Percentiles rank a stretch among this genome's conserved stretches.
phyloP scores from a whole-genome alignment of 2,888 invertebrate species.

The Cephus nigrinus region DNA sequence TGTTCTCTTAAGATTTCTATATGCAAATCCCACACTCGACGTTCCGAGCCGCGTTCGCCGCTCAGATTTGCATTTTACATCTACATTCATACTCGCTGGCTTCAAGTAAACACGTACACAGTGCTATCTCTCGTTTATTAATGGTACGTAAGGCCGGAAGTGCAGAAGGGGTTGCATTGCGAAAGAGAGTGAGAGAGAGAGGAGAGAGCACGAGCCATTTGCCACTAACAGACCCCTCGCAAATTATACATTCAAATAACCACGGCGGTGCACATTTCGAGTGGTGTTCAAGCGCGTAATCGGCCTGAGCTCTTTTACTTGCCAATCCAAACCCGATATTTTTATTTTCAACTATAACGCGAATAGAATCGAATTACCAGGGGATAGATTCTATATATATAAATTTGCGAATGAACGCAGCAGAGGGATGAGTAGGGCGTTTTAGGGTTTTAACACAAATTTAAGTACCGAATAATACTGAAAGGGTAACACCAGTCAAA shows the following conservation, averaged over 20 bases:
- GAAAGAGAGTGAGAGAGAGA: conserved; percentile 15
- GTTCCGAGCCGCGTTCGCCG: conserved; percentile 15
- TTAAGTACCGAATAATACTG: conserved; percentile 8
- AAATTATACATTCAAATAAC: conserved; percentile 1
- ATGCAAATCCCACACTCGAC: conserved; percentile 38
- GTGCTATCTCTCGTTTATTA: conserved; percentile 8
- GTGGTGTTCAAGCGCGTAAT: neutral
- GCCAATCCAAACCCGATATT: neutral
- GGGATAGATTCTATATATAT: neutral
- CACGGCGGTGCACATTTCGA: neutral
- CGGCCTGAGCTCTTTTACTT: neutral
- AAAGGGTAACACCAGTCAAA: neutral
- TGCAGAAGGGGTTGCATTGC: conserved; percentile 9
- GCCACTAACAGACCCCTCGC: neutral
- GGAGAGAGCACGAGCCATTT: neutral
- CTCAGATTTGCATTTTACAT: conserved; percentile 39
- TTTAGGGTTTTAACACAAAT: conserved; percentile 9
- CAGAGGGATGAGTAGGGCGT: neutral
- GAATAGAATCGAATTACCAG: neutral
- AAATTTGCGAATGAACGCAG: neutral
- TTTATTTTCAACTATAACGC: neutral
- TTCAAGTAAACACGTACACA: conserved; percentile 11
- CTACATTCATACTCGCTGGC: conserved; percentile 28
- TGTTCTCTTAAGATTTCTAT: conserved; percentile 43
- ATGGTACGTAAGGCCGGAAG: conserved; percentile 3